These are phyloP conservation scores for Coleophora deauratella DNA, from an alignment of 2,888 invertebrate genomes.

Conservation along the genomic window DNA sequence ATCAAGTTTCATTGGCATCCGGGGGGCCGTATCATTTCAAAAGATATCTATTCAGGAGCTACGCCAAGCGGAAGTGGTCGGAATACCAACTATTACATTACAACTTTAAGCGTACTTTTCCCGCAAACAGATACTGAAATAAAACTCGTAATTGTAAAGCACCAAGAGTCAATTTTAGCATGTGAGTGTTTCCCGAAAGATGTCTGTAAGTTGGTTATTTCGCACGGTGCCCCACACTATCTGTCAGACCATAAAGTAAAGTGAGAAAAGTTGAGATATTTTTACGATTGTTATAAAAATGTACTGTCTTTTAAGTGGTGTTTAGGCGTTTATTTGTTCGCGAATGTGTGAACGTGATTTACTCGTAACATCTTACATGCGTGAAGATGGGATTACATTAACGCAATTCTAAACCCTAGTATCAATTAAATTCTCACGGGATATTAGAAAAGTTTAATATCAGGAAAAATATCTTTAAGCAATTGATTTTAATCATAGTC, in stretches of 20 bases:
- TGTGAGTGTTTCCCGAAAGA: slow-evolving; percentile 5
- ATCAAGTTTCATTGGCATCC: slow-evolving; percentile 64
- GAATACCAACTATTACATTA: slow-evolving; percentile 39
- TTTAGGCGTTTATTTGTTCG: slow-evolving; percentile 1
- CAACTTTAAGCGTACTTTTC: slow-evolving; percentile 15
- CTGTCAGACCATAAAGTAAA: slow-evolving; percentile 54
- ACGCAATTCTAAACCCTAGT: neutral
- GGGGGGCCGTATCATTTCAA: slow-evolving; percentile 61
- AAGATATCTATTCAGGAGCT: slow-evolving; percentile 65
- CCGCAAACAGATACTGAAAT: neutral
- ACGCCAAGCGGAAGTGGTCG: slow-evolving; percentile 52
- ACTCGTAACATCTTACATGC: neutral
- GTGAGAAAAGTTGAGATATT: slow-evolving; percentile 45
- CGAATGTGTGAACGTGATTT: too few relatives aligned
- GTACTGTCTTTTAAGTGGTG: slow-evolving; percentile 6
- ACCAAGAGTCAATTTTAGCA: slow-evolving; percentile 17
- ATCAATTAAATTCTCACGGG: neutral
- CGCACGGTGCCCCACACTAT: slow-evolving; percentile 48
- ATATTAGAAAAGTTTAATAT: neutral
- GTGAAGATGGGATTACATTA: neutral
- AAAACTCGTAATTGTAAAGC: too few relatives aligned
- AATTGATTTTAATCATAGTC: neutral
- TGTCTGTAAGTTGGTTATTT: slow-evolving; percentile 17
- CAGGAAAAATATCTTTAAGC: neutral
- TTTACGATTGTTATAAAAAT: slow-evolving; percentile 28